phyloP scores from a whole-genome alignment of 92 coral and sea anemone species.

The Siderastrea siderea region DNA sequence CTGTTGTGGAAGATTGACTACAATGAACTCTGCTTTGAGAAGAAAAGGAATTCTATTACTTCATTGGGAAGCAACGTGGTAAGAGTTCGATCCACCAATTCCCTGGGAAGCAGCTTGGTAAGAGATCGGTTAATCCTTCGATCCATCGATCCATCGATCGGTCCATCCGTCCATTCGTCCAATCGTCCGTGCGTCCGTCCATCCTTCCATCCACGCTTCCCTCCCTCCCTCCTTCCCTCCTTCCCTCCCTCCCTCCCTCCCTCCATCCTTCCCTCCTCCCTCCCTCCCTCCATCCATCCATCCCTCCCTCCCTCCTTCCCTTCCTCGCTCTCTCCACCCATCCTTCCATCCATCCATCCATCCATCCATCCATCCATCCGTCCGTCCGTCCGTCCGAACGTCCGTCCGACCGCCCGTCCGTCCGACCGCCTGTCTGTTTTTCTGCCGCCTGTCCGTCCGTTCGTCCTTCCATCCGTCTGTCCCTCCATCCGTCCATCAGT shows the following conservation, averaged over 20 bases:
- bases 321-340: too few species aligned
- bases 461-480: too few species aligned
- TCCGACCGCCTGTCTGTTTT: too few species aligned
- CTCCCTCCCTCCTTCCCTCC: background rate
- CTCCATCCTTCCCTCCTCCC: too few species aligned
- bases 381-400: too few species aligned
- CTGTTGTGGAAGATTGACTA: slow-evolving; percentile 96
- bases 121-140: slow-evolving; percentile 6
- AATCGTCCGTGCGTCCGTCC: background rate
- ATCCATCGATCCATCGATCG: background rate
- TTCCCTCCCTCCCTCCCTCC: background rate
- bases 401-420: too few species aligned
- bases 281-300: too few species aligned
- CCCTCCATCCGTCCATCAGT: too few species aligned
- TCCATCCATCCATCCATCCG: too few species aligned
- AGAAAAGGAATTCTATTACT: slow-evolving; percentile 83
- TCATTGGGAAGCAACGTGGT: slow-evolving; percentile 87
- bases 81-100: background rate
- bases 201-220: background rate
- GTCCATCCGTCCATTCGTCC: background rate
- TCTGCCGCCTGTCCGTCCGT: too few species aligned
- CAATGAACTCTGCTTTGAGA: slow-evolving; percentile 83
- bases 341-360: too few species aligned
- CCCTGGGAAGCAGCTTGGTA: slow-evolving; percentile 40
- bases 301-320: too few species aligned